phyloP scores from a whole-genome alignment of 2,797 vertebrate genomes.

The Sciurus carolinensis region DNA sequence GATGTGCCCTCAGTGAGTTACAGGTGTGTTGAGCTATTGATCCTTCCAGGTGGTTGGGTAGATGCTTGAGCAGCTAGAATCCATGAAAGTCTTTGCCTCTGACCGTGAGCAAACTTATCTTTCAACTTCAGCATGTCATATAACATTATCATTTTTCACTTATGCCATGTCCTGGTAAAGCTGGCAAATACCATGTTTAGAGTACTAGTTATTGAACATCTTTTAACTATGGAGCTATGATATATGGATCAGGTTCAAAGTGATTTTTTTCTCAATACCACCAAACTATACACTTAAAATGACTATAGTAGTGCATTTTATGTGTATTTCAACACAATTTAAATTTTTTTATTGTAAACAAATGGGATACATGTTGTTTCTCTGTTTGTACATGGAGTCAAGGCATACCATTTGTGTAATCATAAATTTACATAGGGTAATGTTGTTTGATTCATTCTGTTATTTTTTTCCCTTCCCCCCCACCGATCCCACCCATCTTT shows the following conservation, averaged over 20 bases:
- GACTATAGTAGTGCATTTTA: neutral
- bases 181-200: neutral
- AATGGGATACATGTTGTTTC: too few species aligned
- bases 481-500: too few species aligned
- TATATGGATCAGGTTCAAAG: constrained; percentile 44
- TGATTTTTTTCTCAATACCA: constrained; percentile 25
- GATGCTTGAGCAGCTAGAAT: neutral
- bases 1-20: constrained; percentile 14
- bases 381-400: too few species aligned
- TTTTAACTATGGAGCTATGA: constrained; percentile 48
- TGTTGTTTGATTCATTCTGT: too few species aligned
- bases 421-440: too few species aligned
- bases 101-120: constrained; percentile 20
- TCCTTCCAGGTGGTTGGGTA: constrained; percentile 45
- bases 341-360: neutral
- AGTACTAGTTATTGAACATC: neutral
- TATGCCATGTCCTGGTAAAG: constrained; percentile 4
- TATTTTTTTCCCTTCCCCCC: too few species aligned
- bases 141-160: constrained; percentile 35
- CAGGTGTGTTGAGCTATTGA: neutral
- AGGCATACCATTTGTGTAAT: too few species aligned
- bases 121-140: neutral
- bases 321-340: neutral
- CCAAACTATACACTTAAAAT: neutral
- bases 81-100: constrained; percentile 8